These are phyloP conservation scores for Pristionchus exspectatus DNA, from an alignment of 2,888 invertebrate genomes.

Conservation along the genomic window DNA sequence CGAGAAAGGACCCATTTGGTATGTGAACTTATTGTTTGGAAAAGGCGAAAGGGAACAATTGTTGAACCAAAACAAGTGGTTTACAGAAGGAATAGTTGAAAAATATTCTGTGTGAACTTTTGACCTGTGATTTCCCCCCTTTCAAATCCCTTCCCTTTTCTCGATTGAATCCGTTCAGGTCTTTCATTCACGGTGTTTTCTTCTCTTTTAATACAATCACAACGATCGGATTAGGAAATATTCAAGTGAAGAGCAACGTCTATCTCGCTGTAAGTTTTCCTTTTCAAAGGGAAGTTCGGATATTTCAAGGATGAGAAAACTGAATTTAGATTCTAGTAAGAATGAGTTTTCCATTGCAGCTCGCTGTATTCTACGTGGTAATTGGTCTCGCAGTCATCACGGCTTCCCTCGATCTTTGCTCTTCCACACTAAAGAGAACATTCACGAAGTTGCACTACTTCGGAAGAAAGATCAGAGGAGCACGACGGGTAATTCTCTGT, in stretches of 20 bases:
- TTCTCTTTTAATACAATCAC: slow-evolving; percentile 79
- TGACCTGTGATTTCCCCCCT: neutral
- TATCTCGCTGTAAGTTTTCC: slow-evolving; percentile 2
- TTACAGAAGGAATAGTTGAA: neutral
- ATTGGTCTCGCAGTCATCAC: slow-evolving; percentile 79
- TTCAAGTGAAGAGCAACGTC: slow-evolving; percentile 72
- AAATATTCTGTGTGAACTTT: neutral
- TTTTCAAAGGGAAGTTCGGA: neutral
- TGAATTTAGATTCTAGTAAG: neutral
- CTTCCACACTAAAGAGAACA: slow-evolving; percentile 78
- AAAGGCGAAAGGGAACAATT: neutral
- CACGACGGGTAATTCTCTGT: slow-evolving; percentile 9
- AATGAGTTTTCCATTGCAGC: slow-evolving; percentile 59
- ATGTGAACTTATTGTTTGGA: slow-evolving; percentile 37
- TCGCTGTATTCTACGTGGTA: slow-evolving; percentile 78
- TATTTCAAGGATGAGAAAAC: neutral
- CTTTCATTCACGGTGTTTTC: slow-evolving; percentile 79
- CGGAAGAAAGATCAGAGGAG: slow-evolving; percentile 62
- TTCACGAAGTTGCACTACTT: slow-evolving; percentile 79
- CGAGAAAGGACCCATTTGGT: slow-evolving; percentile 77
- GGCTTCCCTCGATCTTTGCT: slow-evolving; percentile 78
- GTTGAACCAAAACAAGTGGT: neutral
- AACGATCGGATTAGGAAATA: slow-evolving; percentile 79
- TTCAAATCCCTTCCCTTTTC: neutral
- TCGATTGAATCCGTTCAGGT: slow-evolving; percentile 67